These are phyloP conservation scores for Apteryx owenii DNA, from an alignment of 2,113 vertebrate genomes.

Conservation along the genomic window DNA sequence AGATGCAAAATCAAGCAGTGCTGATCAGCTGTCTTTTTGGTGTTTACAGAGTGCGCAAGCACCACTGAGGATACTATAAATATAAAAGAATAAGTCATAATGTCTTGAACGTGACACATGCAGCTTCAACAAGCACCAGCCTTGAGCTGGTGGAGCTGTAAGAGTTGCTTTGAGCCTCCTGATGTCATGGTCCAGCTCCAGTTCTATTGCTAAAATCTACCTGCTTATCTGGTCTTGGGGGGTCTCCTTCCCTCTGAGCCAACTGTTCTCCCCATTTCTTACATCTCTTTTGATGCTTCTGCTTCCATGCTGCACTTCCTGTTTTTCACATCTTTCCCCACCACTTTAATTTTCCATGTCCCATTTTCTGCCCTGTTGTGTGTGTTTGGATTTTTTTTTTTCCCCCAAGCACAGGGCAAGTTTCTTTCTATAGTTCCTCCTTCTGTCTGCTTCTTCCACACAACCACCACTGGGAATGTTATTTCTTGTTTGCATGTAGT, in stretches of 20 bases:
- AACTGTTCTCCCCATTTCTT: rapidly evolving
- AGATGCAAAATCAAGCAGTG: not conserved
- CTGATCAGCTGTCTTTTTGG: not conserved
- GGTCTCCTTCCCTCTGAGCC: not conserved
- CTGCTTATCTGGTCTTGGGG: not conserved
- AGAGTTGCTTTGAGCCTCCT: not conserved
- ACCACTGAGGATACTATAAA: not conserved
- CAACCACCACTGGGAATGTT: not conserved
- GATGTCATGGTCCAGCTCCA: not conserved
- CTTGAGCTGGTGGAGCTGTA: not conserved
- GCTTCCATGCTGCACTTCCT: not conserved
- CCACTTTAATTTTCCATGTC: not conserved
- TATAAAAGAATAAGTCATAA: not conserved
- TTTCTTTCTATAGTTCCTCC: not conserved
- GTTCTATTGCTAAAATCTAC: not conserved
- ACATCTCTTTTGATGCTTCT: not conserved
- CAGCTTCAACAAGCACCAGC: not conserved
- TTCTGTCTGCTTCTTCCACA: not conserved
- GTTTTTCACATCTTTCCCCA: not conserved
- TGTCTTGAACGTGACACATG: not conserved
- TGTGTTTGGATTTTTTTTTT: not conserved
- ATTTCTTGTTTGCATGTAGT: not conserved
- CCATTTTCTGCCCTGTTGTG: not conserved
- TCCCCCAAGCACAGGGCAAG: not conserved
- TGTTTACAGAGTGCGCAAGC: not conserved